phyloP scores from a whole-genome alignment of 2,888 invertebrate species.

The Sinhomidia bicolor region DNA sequence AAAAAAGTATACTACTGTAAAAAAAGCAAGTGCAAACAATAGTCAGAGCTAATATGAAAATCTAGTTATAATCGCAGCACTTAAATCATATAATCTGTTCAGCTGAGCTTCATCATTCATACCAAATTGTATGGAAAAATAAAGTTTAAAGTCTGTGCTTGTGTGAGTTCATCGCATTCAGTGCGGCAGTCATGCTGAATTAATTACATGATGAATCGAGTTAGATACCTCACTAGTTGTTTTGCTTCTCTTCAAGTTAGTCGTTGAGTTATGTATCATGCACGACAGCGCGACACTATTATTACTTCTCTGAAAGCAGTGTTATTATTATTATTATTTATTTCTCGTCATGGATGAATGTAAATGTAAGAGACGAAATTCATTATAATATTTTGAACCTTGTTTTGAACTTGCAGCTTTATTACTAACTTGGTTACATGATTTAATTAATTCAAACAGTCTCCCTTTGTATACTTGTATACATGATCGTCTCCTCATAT shows the following conservation, averaged over 20 bases:
- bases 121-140: background rate
- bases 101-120: background rate
- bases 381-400: no score
- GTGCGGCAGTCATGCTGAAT: background rate
- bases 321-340: background rate
- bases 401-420: no score
- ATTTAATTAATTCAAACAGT: background rate
- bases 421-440: background rate
- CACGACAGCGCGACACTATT: no score
- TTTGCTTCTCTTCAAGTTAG: background rate
- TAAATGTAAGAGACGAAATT: no score
- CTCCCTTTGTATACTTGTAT: no score
- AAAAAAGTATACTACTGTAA: background rate
- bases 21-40: background rate
- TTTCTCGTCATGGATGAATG: constrained; percentile 23
- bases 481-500: no score
- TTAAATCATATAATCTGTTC: no score
- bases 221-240: background rate
- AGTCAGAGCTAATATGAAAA: no score
- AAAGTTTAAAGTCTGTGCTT: background rate
- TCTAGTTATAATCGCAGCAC: no score
- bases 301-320: no score
- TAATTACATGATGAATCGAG: constrained; percentile 26
- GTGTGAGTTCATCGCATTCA: background rate
- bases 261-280: background rate